Base-by-base conservation (phyloP, 2,888 invertebrate species). In the Leptinotarsa rubiginosa region DNA sequence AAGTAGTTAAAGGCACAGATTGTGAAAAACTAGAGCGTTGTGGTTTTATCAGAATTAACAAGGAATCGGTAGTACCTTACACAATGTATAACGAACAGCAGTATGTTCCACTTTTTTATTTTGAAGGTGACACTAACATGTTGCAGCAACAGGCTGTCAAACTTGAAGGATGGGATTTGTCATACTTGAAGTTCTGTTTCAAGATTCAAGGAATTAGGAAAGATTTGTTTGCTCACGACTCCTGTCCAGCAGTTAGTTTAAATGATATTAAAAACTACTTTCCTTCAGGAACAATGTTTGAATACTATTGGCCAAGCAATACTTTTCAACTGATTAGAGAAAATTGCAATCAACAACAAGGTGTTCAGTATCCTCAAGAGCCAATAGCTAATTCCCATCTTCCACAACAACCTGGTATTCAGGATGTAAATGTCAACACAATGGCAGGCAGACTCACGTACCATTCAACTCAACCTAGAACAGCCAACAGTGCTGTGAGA, bases 251-350 rank as follows among this genome's bases (percentile, higher is more conserved):
- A 83, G 96, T 97, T 75, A 96, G 96, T 89, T 90, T 97, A 81
- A 93, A 94, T 56, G 96, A 97, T 88, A 96, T 97, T 82, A 95
- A 95, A 86, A 95, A 95, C 86, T 96, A 96, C 86, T 96, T 97
- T 83, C 96, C 96, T 0, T 94, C 94, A 12, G 95, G 95, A 31
- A 96, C 96, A 0, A 92, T 94, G 81, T 97, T 97, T 85, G 96
- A 97, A 86, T 96, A 96, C 83, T 97, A 96, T 87, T 97, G 97
- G 97, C 97, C 97, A 0, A 94, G 93, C 85, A 96, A 96, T 88
- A 94, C 95, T 74, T 93, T 95, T 78, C 95, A 96, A 22, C 88
- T 95, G 64, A 92, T 95, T 81, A 92, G 93, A 74, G 81, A 81
- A 70, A 81, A 80, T 62, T 78, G 82, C 56, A 92, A 92, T 74